phyloP scores from a whole-genome alignment of 2,797 vertebrate genomes.

The Kryptopterus vitreolus region DNA sequence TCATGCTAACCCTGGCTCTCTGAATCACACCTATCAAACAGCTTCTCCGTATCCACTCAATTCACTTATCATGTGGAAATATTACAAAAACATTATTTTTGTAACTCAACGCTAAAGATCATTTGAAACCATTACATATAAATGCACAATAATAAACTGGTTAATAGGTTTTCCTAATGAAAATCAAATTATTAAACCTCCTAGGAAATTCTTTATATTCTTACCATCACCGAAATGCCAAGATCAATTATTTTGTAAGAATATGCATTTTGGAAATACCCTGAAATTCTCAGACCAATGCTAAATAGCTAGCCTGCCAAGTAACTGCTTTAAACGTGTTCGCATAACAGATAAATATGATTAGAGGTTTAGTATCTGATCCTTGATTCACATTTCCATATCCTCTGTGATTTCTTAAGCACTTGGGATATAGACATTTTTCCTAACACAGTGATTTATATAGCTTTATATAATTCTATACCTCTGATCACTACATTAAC shows the following conservation, averaged over 20 bases:
- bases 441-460: background rate
- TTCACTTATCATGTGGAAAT: background rate
- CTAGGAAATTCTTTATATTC: background rate
- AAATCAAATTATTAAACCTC: background rate
- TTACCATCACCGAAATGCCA: background rate
- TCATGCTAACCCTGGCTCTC: slow-evolving; percentile 27
- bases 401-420: background rate
- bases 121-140: background rate
- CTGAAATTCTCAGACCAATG: background rate
- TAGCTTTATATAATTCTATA: no score
- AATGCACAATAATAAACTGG: background rate
- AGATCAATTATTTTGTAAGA: background rate
- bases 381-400: background rate
- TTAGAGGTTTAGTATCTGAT: background rate
- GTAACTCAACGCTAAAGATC: background rate
- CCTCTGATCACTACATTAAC: background rate
- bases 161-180: background rate
- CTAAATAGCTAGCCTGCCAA: background rate
- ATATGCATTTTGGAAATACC: background rate
- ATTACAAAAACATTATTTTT: background rate
- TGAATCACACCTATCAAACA: slow-evolving; percentile 21
- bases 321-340: background rate
- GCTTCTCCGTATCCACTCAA: background rate
- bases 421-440: background rate
- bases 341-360: background rate